Evolutionary conservation across 2,113 vertebrate species (phyloP).

Genomic region (Oryzias curvinotus): DNA sequence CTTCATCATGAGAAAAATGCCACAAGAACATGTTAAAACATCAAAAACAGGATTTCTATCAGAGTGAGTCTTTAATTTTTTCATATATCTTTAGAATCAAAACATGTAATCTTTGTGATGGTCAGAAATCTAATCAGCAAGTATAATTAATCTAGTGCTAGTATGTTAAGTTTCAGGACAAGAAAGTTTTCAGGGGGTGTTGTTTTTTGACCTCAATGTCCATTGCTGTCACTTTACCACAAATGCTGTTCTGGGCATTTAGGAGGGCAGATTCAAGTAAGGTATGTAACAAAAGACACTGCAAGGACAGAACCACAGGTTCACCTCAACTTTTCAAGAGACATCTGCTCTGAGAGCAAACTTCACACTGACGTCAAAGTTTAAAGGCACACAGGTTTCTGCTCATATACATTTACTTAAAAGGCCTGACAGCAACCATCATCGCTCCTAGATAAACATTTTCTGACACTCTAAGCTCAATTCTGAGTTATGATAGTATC

Average conservation of each 20-base stretch:
- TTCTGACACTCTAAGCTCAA: conserved; percentile 5
- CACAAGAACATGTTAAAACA: too few species aligned
- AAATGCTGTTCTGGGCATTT: conserved; percentile 44
- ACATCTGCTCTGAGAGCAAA: conserved; percentile 58
- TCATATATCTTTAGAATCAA: conserved; percentile 23
- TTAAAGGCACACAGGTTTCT: background rate
- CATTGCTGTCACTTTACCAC: conserved; percentile 41
- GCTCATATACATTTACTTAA: conserved; percentile 5
- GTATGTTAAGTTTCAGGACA: conserved; percentile 19
- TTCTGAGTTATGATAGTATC: conserved; percentile 22
- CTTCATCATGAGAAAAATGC: too few species aligned
- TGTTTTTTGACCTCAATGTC: conserved; percentile 46
- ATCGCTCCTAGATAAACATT: conserved; percentile 4
- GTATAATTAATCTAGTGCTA: conserved; percentile 31
- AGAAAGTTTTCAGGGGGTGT: conserved; percentile 23
- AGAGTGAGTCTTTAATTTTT: conserved; percentile 2
- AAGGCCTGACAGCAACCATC: background rate
- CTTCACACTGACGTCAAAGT: conserved; percentile 27
- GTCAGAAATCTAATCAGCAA: conserved; percentile 29
- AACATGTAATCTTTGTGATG: conserved; percentile 14
- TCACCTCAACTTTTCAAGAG: conserved; percentile 39
- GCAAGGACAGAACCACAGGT: conserved; percentile 47
- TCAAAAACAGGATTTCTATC: background rate
- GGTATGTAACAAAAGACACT: conserved; percentile 51
- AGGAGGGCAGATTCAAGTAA: conserved; percentile 46